Evolutionary conservation across 2,113 vertebrate genomes (phyloP).

Genomic region (Hemicordylus capensis): DNA sequence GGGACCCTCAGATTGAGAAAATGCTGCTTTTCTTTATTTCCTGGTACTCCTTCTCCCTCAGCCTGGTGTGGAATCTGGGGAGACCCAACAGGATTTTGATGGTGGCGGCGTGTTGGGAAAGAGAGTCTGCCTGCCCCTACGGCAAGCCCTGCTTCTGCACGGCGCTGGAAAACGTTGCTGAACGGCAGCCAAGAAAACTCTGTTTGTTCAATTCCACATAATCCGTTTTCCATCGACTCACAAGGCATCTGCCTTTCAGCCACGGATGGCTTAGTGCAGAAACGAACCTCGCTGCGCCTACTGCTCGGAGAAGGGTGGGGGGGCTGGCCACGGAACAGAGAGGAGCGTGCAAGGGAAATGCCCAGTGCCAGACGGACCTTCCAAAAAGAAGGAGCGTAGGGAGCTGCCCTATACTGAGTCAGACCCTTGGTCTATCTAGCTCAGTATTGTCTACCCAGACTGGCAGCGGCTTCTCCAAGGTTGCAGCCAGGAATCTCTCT

Average conservation of each 20-base stretch:
- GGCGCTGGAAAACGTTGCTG: constrained; percentile 28
- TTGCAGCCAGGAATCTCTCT: no score
- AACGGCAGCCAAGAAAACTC: constrained; percentile 43
- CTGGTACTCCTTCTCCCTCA: not conserved
- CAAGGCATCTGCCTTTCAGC: constrained; percentile 61
- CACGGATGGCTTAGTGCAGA: constrained; percentile 56
- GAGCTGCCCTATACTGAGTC: not conserved
- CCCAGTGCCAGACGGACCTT: no score
- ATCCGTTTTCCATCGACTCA: constrained; percentile 65
- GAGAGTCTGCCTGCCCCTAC: not conserved
- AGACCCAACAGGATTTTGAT: not conserved
- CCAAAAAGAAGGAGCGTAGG: not conserved
- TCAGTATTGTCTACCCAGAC: no score
- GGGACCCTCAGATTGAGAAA: no score
- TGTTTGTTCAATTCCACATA: constrained; percentile 56
- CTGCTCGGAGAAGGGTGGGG: not conserved
- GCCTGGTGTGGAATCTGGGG: no score
- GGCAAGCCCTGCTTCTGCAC: constrained; percentile 30
- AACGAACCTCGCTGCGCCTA: constrained; percentile 25
- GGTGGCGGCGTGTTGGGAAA: not conserved
- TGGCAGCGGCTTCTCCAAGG: no score
- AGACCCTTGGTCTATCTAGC: not conserved
- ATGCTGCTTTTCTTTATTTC: no score
- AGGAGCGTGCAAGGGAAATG: not conserved
- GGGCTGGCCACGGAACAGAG: not conserved